phyloP scores from a whole-genome alignment of 1,140 invertebrate species.

The Drosophila bocki region DNA sequence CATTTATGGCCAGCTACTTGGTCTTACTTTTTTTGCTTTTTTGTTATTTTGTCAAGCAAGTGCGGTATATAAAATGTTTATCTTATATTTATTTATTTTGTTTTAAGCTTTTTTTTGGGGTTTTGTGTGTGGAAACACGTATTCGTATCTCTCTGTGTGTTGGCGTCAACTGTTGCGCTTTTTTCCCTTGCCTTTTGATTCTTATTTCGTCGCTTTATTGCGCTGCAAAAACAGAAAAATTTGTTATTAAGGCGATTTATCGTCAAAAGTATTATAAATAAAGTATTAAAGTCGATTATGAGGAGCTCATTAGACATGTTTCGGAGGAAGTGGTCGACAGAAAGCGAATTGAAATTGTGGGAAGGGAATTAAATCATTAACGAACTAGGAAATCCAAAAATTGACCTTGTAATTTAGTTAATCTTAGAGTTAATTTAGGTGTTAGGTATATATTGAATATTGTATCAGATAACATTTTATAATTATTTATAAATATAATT shows the following conservation, averaged over 20 bases:
- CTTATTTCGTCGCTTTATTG: slow-evolving; percentile 40
- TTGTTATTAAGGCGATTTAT: slow-evolving; percentile 48
- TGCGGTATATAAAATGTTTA: slow-evolving; percentile 48
- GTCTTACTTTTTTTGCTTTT: slow-evolving; percentile 12
- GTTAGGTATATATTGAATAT: not conserved
- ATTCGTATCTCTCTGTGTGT: slow-evolving; percentile 48
- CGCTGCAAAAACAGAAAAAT: slow-evolving; percentile 56
- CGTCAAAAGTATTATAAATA: slow-evolving; percentile 30
- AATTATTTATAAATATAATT: not conserved
- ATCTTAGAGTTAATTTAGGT: not conserved
- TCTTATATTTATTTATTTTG: slow-evolving; percentile 38
- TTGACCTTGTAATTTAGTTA: slow-evolving; percentile 14
- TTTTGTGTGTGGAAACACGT: slow-evolving; percentile 53
- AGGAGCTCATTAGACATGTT: slow-evolving; percentile 33
- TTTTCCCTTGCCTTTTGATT: slow-evolving; percentile 33
- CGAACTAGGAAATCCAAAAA: slow-evolving; percentile 12
- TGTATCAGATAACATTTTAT: not conserved
- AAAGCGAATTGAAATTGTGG: slow-evolving; percentile 13
- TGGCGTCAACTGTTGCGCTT: slow-evolving; percentile 49
- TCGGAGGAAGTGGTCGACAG: slow-evolving; percentile 1
- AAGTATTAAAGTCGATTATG: slow-evolving; percentile 15
- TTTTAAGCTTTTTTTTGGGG: slow-evolving; percentile 10
- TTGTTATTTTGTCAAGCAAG: slow-evolving; percentile 29
- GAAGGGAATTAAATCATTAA: slow-evolving; percentile 22
- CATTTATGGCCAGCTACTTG: slow-evolving; percentile 35